Evolutionary conservation across 1,140 invertebrate species (phyloP), one percentile per base, ranked within the genome.

Genomic region (Steinernema feltiae): DNA sequence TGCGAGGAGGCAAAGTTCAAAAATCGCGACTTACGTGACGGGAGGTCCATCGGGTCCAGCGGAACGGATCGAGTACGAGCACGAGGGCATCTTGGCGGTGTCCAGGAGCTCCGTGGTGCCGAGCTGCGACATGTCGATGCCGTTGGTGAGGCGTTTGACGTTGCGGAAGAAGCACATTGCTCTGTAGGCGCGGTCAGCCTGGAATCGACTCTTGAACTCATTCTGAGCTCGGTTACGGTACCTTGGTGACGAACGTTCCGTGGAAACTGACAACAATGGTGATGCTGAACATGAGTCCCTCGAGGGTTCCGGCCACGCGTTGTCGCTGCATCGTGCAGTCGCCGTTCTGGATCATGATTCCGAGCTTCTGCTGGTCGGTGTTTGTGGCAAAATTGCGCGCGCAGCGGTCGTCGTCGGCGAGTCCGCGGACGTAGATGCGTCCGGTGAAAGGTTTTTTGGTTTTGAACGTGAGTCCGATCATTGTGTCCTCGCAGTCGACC

Each of bases 141-240:
- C 79, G 76, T 82, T 84, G 24, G 80, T 84, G 18, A 84, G 30
- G 3, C 80, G 78, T 53, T 86, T 85, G 24, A 86, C 73, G 70
- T 79, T 84, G 24, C 76, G 46, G 84, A 84, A 84, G 81, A 84
- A 84, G 73, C 83, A 84, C 81, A 84, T 86, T 70, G 81, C 82
- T n/a, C 83, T 72, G 69, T 75, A 84, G 46, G 83, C 83, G 15
- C 84, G 69, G 74, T 84, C 83, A 27, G 78, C 77, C 53, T 63
- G 24, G 24, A 63, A 63, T 21, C 15, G 12, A n/a, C 24, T n/a
- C 15, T 17, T 63, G 24, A 15, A 12, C 24, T 27, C 53, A 41
- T 63, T 27, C 24, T 27, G 24, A 63, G 24, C 53, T 15, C 53
- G 7, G 7, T 46, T 46, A 7, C 41, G n/a, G n/a, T n/a, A 63